These are phyloP conservation scores for Anoplopoma fimbria DNA, from an alignment of 2,113 vertebrate genomes.

Conservation along the genomic window DNA sequence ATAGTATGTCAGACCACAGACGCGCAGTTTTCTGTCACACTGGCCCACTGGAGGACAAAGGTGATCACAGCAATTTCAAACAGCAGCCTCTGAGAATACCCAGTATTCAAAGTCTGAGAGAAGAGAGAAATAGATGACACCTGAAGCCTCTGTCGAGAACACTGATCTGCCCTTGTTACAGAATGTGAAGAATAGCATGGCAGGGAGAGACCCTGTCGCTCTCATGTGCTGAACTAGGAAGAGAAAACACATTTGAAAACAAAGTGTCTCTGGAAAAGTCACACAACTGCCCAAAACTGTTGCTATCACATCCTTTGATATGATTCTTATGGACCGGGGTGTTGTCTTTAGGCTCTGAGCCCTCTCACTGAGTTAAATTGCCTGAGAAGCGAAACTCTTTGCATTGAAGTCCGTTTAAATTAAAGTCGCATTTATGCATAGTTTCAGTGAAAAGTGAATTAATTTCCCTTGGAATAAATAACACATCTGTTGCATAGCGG, in stretches of 20 bases:
- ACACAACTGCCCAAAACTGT: slow-evolving; percentile 11
- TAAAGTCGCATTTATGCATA: slow-evolving; percentile 81
- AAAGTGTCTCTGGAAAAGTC: slow-evolving; percentile 38
- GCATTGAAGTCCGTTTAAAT: slow-evolving; percentile 67
- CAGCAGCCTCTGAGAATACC: slow-evolving; percentile 68
- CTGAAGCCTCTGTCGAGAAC: slow-evolving; percentile 47
- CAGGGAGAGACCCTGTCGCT: slow-evolving; percentile 70
- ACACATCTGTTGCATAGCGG: slow-evolving; percentile 82
- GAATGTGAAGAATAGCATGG: slow-evolving; percentile 48
- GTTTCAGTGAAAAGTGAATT: slow-evolving; percentile 76
- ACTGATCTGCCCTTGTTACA: slow-evolving; percentile 54
- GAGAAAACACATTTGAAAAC: slow-evolving; percentile 29
- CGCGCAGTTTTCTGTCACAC: slow-evolving; percentile 24
- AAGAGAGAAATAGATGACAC: slow-evolving; percentile 42
- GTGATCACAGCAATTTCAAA: slow-evolving; percentile 54
- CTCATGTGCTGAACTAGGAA: slow-evolving; percentile 46
- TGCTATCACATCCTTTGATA: slow-evolving; percentile 2
- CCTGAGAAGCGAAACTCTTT: slow-evolving; percentile 81
- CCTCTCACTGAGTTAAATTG: slow-evolving; percentile 76
- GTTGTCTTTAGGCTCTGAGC: slow-evolving; percentile 55
- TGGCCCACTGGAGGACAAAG: slow-evolving; percentile 35
- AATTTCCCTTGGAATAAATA: slow-evolving; percentile 69
- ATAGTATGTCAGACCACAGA: slow-evolving; percentile 28
- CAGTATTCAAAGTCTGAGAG: slow-evolving; percentile 74
- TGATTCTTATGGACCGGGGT: slow-evolving; percentile 46